Conservation (phyloP, 2,113 vertebrate genomes). For the Clupea harengus region DNA sequence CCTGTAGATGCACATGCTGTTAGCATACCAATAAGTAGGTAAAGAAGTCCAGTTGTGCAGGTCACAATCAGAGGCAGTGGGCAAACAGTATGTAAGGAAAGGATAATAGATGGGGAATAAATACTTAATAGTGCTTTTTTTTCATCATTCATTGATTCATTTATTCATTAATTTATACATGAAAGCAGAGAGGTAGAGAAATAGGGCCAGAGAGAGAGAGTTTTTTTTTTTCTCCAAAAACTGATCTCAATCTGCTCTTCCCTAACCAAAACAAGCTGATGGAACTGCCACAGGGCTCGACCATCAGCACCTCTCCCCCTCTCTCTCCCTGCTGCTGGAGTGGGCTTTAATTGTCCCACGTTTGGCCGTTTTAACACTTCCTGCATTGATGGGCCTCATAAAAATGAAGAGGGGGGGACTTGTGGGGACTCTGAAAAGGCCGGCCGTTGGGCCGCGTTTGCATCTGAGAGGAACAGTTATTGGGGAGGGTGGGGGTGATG, state of each 20-base stretch:
- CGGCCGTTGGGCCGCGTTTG: conserved; percentile 6
- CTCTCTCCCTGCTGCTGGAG: conserved; percentile 51
- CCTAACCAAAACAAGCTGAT: neutral
- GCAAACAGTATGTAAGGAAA: neutral
- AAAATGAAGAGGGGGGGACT: conserved; percentile 76
- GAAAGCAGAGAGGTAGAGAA: neutral
- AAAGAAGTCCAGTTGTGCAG: neutral
- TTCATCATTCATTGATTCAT: no score
- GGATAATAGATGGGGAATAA: neutral
- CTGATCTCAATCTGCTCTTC: neutral
- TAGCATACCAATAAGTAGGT: neutral
- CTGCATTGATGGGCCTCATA: conserved; percentile 85
- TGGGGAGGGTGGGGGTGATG: neutral
- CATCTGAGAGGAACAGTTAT: neutral
- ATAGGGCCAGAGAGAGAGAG: neutral
- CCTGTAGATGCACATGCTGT: neutral
- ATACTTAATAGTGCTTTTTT: neutral
- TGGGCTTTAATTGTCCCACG: conserved; percentile 79
- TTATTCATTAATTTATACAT: neutral
- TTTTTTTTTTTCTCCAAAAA: neutral
- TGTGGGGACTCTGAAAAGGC: conserved; percentile 51
- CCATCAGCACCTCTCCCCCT: conserved; percentile 62
- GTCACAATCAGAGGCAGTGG: neutral
- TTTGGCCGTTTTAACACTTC: conserved; percentile 76
- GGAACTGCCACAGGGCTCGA: neutral